These are phyloP conservation scores for Hybos culiciformis DNA, from an alignment of 2,888 invertebrate species.

Conservation along the genomic window DNA sequence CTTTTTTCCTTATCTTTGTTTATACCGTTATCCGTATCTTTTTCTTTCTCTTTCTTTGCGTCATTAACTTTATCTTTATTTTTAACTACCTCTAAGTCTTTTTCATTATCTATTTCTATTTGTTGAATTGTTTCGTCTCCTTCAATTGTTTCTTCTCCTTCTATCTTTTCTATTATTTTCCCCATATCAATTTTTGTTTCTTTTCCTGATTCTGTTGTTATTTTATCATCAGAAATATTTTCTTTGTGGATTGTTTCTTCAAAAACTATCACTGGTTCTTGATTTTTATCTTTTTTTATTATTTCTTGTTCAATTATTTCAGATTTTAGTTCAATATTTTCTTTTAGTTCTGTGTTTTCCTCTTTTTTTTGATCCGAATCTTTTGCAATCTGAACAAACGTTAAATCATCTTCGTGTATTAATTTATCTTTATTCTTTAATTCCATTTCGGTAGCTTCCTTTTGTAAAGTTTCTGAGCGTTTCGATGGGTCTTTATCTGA, in stretches of 20 bases:
- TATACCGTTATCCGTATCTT: neutral
- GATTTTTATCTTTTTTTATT: neutral
- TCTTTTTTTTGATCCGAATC: too few species aligned
- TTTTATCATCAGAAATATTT: neutral
- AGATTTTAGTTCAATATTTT: neutral
- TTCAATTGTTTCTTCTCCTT: neutral
- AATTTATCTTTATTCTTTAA: too few species aligned
- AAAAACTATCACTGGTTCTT: neutral
- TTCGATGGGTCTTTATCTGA: too few species aligned
- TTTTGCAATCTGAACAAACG: too few species aligned
- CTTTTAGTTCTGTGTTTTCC: too few species aligned
- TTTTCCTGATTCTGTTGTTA: neutral
- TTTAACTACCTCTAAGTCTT: neutral
- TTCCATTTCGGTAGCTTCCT: too few species aligned
- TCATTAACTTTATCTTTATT: neutral
- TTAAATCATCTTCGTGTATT: too few species aligned
- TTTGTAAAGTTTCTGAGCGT: too few species aligned
- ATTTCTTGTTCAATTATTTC: neutral
- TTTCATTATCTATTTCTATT: neutral
- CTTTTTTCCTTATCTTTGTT: neutral
- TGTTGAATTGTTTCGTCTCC: neutral
- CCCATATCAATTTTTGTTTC: neutral
- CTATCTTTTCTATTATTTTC: neutral
- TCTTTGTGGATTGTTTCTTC: neutral
- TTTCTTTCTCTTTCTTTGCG: neutral